Conservation (phyloP, 64 coral and sea anemone species). For the Platygyra sinensis region DNA sequence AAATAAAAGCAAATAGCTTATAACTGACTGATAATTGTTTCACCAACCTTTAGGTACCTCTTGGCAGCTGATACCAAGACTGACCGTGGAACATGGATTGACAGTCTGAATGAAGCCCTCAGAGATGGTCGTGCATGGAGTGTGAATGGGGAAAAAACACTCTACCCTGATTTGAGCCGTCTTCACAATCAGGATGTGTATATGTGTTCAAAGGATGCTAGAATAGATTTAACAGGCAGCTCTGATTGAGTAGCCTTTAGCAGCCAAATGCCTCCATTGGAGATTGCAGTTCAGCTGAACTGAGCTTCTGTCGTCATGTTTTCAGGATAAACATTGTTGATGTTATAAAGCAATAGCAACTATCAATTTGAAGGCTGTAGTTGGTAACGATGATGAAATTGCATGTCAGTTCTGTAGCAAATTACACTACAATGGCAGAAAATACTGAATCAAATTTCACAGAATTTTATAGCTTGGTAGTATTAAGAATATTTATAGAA, state of each 20-base stretch:
- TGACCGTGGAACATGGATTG: conserved; percentile 89
- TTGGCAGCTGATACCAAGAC: conserved; percentile 91
- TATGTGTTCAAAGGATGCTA: conserved; percentile 59
- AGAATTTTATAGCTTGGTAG: neutral
- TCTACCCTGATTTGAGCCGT: conserved; percentile 73
- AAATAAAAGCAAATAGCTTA: neutral
- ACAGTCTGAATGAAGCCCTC: conserved; percentile 90
- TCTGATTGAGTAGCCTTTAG: neutral
- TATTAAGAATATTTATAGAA: too few relatives aligned
- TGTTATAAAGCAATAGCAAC: neutral
- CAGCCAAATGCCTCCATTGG: neutral
- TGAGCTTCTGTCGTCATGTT: neutral
- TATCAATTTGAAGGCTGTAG: conserved; percentile 1
- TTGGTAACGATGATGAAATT: neutral
- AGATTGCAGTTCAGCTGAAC: neutral
- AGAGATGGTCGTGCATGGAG: conserved; percentile 90
- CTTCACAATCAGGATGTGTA: conserved; percentile 69
- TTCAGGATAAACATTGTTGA: neutral
- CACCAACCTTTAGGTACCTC: conserved; percentile 67
- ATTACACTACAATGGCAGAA: neutral
- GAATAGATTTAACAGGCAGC: neutral
- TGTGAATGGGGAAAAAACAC: neutral
- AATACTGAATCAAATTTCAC: neutral
- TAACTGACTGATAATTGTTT: neutral
- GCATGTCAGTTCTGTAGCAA: neutral